Evolutionary conservation across 2,888 invertebrate genomes (phyloP).

Genomic region (Luperina nickerlii): DNA sequence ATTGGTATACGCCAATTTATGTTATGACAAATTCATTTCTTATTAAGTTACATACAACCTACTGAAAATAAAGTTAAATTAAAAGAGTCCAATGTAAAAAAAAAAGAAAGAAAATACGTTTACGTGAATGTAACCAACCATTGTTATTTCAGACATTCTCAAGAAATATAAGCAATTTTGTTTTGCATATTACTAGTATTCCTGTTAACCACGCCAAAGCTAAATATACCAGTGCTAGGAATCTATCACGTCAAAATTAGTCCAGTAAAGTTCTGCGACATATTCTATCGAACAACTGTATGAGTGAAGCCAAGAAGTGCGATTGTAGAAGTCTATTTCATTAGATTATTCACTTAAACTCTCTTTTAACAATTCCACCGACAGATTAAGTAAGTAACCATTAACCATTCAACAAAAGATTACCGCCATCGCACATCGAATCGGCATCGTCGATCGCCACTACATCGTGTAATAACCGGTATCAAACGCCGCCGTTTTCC

Average conservation of each 20-base stretch:
- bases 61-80: neutral
- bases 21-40: neutral
- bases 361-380: neutral
- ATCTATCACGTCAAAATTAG: neutral
- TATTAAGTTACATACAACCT: neutral
- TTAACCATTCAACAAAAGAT: conserved; percentile 40
- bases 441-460: conserved; percentile 17
- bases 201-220: too few relatives aligned
- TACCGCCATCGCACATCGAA: conserved; percentile 28
- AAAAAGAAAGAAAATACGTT: too few relatives aligned
- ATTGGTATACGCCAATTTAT: neutral
- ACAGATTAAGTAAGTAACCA: conserved; percentile 23
- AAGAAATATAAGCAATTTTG: too few relatives aligned
- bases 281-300: neutral
- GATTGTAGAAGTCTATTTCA: neutral
- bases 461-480: conserved; percentile 69
- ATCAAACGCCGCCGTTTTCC: conserved; percentile 79
- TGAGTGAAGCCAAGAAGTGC: neutral
- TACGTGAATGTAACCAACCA: too few relatives aligned
- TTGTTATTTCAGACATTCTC: too few relatives aligned
- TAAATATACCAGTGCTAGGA: neutral
- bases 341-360: neutral
- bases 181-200: neutral
- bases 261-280: neutral
- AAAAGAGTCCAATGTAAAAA: neutral